Evolutionary conservation across 2,888 invertebrate species (phyloP), one percentile per base, ranked within the genome.

Genomic region (Dicycla oo): DNA sequence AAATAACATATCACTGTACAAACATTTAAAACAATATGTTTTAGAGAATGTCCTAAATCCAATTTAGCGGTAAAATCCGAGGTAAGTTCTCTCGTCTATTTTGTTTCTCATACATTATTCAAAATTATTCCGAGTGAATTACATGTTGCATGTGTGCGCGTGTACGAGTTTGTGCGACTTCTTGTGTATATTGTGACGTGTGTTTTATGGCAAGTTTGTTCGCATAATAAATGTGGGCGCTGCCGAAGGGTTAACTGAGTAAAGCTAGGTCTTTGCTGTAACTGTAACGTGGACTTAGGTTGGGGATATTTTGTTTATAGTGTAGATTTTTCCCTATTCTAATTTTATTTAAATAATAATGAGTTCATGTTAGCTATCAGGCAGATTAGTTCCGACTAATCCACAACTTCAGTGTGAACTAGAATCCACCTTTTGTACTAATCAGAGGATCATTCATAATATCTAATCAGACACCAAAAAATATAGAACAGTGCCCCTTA

Each of bases 41-140:
- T 87, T 88, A 86, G 85, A 80, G 75, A 83, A 82, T 84, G 86
- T 85, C 82, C 86, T 88, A 88, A 91, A 88, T 88, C 88, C 89
- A 92, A 91, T 93, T 92, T 90, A 87, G 89, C 85, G 83, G 86
- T 85, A 83, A 88, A 90, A 88, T 87, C 87, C 85, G 77, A 82
- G 84, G 72, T 82, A 81, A 75, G 76, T 53, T 66, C 75, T 76
- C 78, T 77, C 83, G 84, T 87, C 86, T 87, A 88, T 87, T 89
- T 87, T 87, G 83, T 88, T 85, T 81, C 89, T 91, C 91, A 92
- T 93, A 91, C 88, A 93, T 92, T 91, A 94, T 93, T 92, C 92
- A 93, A 87, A 86, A 90, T 89, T 86, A 88, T 88, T 89, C 84
- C 85, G 84, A 88, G 87, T 87, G 89, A 91, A 88, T 90, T 87